Evolutionary conservation across 2,888 invertebrate species (phyloP).

Genomic region (Amorpha juglandis): DNA sequence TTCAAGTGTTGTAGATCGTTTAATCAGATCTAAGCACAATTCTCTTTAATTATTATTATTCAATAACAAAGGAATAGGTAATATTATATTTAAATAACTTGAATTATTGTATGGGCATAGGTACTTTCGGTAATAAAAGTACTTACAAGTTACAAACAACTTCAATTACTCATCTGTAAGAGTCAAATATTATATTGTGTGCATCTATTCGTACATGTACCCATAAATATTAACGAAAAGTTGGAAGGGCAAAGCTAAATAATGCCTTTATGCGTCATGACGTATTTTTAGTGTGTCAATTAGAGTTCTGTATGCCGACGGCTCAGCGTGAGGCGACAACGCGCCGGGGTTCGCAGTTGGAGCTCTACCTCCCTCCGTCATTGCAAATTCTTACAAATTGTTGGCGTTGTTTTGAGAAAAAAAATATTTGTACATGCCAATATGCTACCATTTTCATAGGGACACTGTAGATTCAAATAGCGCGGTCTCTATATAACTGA

Average conservation of each 20-base stretch:
- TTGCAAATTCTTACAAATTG: slow-evolving; percentile 67
- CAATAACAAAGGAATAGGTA: too few relatives aligned
- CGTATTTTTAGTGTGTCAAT: slow-evolving; percentile 81
- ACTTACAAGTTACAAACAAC: too few relatives aligned
- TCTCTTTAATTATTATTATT: too few relatives aligned
- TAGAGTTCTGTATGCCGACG: slow-evolving; percentile 78
- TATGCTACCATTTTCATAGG: background rate
- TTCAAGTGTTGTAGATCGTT: too few relatives aligned
- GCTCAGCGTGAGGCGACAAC: slow-evolving; percentile 70
- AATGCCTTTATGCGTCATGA: slow-evolving; percentile 40
- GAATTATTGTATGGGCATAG: too few relatives aligned
- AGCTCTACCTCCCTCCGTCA: slow-evolving; percentile 50
- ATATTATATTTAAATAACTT: too few relatives aligned
- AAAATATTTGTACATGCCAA: slow-evolving; percentile 56
- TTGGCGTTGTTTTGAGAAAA: slow-evolving; percentile 58
- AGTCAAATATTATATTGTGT: background rate
- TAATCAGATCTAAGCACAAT: too few relatives aligned
- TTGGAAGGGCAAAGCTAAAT: slow-evolving; percentile 44
- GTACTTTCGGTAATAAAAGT: too few relatives aligned
- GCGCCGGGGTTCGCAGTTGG: slow-evolving; percentile 57
- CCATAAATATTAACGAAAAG: slow-evolving; percentile 43
- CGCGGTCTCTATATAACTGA: slow-evolving; percentile 6
- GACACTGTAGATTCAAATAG: slow-evolving; percentile 32
- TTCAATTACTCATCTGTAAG: background rate
- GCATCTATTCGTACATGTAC: background rate